Evolutionary conservation across 2,113 vertebrate species (phyloP).

Genomic region (Galeopterus variegatus): DNA sequence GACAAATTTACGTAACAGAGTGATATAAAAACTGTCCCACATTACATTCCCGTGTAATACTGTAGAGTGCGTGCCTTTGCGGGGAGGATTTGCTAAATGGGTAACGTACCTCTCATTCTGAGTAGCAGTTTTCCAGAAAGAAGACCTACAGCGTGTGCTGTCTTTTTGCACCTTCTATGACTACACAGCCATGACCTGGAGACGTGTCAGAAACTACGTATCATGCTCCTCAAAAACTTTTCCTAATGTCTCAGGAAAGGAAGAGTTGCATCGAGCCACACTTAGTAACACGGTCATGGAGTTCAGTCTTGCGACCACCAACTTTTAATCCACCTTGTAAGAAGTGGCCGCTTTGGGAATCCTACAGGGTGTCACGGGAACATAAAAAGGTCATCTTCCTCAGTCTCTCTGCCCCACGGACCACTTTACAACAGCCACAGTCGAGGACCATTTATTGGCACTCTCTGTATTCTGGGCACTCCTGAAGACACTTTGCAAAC

Average conservation of each 20-base stretch:
- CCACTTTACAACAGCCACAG: background rate
- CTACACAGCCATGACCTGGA: background rate
- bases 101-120: background rate
- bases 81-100: background rate
- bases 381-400: background rate
- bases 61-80: background rate
- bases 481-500: background rate
- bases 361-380: background rate
- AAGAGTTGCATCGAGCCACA: background rate
- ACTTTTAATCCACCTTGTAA: background rate
- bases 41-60: background rate
- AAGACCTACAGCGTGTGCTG: background rate
- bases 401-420: background rate
- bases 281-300: background rate
- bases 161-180: background rate
- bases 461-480: no score
- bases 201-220: background rate
- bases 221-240: background rate
- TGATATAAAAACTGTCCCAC: background rate
- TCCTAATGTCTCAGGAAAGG: background rate
- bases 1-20: background rate
- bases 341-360: background rate
- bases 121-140: background rate
- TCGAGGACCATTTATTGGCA: background rate
- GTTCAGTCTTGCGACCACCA: background rate